A percentile compares a stretch with the other conserved stretches of the same genome.
Evolutionary conservation across 2,113 vertebrate genomes (phyloP).

Genomic region (Sinocyclocheilus anophthalmus): DNA sequence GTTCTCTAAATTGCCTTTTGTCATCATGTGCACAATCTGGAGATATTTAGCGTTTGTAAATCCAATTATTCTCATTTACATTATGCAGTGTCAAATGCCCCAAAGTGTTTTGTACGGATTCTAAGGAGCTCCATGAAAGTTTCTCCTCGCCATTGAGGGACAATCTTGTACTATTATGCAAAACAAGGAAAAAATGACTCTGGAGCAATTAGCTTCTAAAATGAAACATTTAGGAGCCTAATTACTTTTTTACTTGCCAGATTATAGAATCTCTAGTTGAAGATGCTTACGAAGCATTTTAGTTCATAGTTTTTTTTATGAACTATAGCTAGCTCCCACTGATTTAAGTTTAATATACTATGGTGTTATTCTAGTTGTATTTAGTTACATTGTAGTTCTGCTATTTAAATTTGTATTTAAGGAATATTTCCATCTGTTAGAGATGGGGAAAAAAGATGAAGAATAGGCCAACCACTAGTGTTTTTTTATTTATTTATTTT

Average conservation of each 20-base stretch:
- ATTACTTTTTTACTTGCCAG: neutral
- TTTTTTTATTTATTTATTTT: no score
- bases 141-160: neutral
- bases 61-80: neutral
- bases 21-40: slow-evolving; percentile 18
- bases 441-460: no score
- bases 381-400: no score
- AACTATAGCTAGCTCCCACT: neutral
- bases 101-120: neutral
- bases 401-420: no score
- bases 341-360: neutral
- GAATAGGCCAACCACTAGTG: no score
- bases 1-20: slow-evolving; percentile 25
- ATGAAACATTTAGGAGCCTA: neutral
- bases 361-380: neutral
- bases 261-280: neutral
- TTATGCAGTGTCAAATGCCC: neutral
- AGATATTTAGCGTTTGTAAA: slow-evolving; percentile 38
- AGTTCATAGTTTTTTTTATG: neutral
- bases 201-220: neutral
- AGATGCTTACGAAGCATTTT: neutral
- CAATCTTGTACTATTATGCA: neutral
- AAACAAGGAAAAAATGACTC: neutral
- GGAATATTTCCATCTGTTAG: no score
- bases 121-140: neutral